A percentile compares a stretch with the other conserved stretches of the same genome.
phyloP scores from a whole-genome alignment of 1,140 invertebrate species.

The Temnothorax curvispinosus region DNA sequence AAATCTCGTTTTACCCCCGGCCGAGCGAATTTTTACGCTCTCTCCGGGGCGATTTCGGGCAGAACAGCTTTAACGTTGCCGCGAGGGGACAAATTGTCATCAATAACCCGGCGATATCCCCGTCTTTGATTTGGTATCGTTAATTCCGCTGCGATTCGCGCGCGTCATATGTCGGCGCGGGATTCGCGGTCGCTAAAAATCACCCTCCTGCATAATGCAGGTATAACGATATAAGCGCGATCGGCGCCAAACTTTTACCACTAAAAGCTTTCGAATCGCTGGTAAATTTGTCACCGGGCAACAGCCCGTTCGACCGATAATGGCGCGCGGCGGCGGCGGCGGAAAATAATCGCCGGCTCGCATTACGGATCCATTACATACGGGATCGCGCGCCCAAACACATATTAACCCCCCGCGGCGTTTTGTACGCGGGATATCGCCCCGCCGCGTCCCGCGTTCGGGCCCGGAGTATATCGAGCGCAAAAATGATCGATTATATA shows the following conservation, averaged over 20 bases:
- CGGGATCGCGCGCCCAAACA: conserved; percentile 72
- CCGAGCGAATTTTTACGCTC: not conserved
- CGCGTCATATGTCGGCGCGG: conserved; percentile 21
- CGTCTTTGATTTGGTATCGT: not conserved
- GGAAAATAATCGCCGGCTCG: conserved; percentile 68
- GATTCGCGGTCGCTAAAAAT: conserved; percentile 48
- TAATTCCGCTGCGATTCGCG: conserved; percentile 34
- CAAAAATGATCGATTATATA: conserved; percentile 60
- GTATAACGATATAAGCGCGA: conserved; percentile 67
- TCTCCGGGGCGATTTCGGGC: not conserved
- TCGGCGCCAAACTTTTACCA: conserved; percentile 65
- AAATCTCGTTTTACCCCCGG: not conserved
- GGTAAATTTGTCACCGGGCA: conserved; percentile 69
- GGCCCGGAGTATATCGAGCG: conserved; percentile 45
- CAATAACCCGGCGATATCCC: not conserved
- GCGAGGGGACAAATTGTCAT: not conserved
- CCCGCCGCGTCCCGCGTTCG: conserved; percentile 1
- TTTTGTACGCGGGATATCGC: conserved; percentile 27
- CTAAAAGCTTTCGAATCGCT: conserved; percentile 72
- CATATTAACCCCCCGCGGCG: conserved; percentile 68
- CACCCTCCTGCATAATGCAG: conserved; percentile 54
- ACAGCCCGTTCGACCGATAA: conserved; percentile 51
- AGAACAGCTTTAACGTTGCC: not conserved
- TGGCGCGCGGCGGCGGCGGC: conserved; percentile 47
- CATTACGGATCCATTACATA: conserved; percentile 76